Evolutionary conservation across 2,888 invertebrate species (phyloP).

Genomic region (Nephrocerus scutellatus): DNA sequence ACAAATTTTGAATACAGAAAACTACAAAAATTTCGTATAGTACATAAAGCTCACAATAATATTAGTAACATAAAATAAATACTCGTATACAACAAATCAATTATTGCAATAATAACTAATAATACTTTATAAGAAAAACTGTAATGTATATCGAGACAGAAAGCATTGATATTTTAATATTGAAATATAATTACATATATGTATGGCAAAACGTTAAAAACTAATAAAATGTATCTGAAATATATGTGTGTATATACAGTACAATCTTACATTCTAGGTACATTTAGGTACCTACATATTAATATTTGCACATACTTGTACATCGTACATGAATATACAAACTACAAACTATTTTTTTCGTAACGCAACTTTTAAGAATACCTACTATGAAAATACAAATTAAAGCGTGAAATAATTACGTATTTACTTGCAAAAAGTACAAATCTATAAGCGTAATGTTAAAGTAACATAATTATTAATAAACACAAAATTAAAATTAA

Average conservation of each 20-base stretch:
- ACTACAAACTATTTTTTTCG: constrained; percentile 18
- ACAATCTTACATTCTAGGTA: too few relatives aligned
- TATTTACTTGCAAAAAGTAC: constrained; percentile 23
- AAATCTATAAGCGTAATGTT: too few relatives aligned
- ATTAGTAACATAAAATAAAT: too few relatives aligned
- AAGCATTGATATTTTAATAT: not conserved
- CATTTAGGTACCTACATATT: not conserved
- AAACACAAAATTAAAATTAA: too few relatives aligned
- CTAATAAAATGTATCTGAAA: too few relatives aligned
- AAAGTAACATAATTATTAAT: too few relatives aligned
- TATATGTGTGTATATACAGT: too few relatives aligned
- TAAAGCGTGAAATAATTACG: constrained; percentile 16
- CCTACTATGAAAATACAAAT: too few relatives aligned
- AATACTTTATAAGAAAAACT: not conserved
- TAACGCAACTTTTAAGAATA: too few relatives aligned
- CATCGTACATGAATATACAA: constrained; percentile 1
- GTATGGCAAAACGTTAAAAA: too few relatives aligned
- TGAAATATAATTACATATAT: not conserved
- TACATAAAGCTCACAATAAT: too few relatives aligned
- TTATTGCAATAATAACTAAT: not conserved
- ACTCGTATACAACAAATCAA: not conserved
- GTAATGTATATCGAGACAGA: not conserved
- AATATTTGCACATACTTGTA: not conserved
- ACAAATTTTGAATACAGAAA: constrained; percentile 12
- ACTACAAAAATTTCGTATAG: too few relatives aligned